Conservation (phyloP, 2,113 vertebrate species). For the Phycodurus eques region DNA sequence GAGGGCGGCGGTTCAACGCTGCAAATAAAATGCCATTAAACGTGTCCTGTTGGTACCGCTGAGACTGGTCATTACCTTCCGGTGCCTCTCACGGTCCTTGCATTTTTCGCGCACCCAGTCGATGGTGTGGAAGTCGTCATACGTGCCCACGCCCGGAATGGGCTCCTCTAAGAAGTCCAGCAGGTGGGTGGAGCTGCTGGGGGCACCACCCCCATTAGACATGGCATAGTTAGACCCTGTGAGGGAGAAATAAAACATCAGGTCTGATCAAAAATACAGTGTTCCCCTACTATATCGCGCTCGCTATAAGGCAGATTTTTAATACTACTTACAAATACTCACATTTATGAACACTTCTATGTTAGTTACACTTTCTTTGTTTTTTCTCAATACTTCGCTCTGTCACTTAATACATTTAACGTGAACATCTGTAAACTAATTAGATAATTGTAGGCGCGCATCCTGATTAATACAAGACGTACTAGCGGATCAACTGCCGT, state of each 20-base stretch:
- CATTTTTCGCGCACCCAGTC: slow-evolving; percentile 98
- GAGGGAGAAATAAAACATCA: slow-evolving; percentile 9
- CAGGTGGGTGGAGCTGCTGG: slow-evolving; percentile 92
- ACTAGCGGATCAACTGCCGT: too few relatives aligned
- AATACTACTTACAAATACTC: too few relatives aligned
- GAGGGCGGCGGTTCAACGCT: background rate
- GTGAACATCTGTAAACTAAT: too few relatives aligned
- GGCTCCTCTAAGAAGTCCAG: slow-evolving; percentile 97
- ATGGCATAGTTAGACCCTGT: slow-evolving; percentile 93
- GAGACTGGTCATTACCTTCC: slow-evolving; percentile 77
- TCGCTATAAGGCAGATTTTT: too few relatives aligned
- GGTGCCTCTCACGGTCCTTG: slow-evolving; percentile 94
- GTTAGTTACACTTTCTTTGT: too few relatives aligned
- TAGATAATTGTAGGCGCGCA: too few relatives aligned
- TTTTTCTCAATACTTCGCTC: too few relatives aligned
- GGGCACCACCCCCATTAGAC: slow-evolving; percentile 91
- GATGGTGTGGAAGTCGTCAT: slow-evolving; percentile 98
- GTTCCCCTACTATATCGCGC: too few relatives aligned
- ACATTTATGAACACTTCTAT: too few relatives aligned
- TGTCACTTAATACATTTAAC: too few relatives aligned
- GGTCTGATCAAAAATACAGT: too few relatives aligned
- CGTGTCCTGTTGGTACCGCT: background rate
- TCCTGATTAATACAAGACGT: too few relatives aligned
- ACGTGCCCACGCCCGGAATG: slow-evolving; percentile 96
- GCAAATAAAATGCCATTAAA: background rate